Base-by-base conservation (phyloP, 92 coral and sea anemone genomes). In the Palythoa grandis region DNA sequence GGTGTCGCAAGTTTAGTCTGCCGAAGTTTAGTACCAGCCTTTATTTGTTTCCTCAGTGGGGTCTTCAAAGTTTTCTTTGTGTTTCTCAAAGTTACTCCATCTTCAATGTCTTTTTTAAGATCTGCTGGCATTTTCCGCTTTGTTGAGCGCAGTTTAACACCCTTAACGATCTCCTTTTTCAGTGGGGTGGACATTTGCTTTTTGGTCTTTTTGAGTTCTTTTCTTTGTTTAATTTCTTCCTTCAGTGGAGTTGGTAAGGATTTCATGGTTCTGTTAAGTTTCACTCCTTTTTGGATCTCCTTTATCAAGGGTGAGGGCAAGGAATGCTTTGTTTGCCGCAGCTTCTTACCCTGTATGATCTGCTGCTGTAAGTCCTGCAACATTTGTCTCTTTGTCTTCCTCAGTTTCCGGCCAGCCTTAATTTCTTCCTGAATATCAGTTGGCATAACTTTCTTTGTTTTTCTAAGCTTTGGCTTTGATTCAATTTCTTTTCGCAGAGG, bases 271-370 rank as follows among this genome's bases (percentile, higher is more conserved):
- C 77, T 68, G 68, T 86, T 89, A 25, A 95, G 92, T 52, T 88
- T 50, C 56, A 29, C 69, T 24, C 96, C 96, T 48, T 91, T 60
- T 79, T 79, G 67, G 40, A 95, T 95, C 67, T 95, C 96, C 39
- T 88, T 88, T 70, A 83, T 91, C 82, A 95, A 52, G 23, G 93
- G 93, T 16, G 93, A 86, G 8, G 88, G 82, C 89, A 95, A 76
- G 87, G 85, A 87, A 69, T 83, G 91, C 83, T 90, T 92, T 23
- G 98, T 95, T 70, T 84, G 72, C 35, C 74, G 84, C 29, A 95
- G 86, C 69, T 88, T 88, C 76, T 77, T 76, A 40, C 98, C 98
- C 9, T 76, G 69, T 3, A 70, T 84, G n/a, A 92, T 94, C 23
- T 93, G 93, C 37, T 84, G 82, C 75, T 83, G 92, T 47, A 94